Base-by-base conservation (phyloP, 1,140 invertebrate species). In the Argopecten irradians region DNA sequence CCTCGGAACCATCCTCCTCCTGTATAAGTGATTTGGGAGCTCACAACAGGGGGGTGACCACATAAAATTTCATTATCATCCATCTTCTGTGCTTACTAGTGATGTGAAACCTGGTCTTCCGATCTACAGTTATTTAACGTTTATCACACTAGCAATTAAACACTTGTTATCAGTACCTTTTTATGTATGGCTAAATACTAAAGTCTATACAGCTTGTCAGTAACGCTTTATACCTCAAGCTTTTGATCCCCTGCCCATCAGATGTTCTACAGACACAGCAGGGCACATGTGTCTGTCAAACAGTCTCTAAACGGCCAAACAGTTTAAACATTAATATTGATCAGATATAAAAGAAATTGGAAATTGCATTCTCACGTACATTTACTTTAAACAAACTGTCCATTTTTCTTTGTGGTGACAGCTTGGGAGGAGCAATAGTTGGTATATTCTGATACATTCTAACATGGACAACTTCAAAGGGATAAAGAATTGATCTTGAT, bases 161-260 rank as follows among this genome's bases (percentile, higher is more conserved):
- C 14, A 71, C 55, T 71, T 28, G n/a, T 71, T 71, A 71, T 71
- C 55, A 71, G 55, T 71, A 71, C 55, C 55, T 71, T 71, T 71
- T 71, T 71, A 71, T 71, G n/a, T 71, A n/a, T n/a, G 7, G 14
- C 22, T 71, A 71, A 71, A 71, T 16, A 71, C 55, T 28, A 71
- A 71, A n/a, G 1, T 14, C 14, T 11, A 8, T 16, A 46, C 13
- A 3, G 43, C 16, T 11, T 71, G n/a, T 71, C 55, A 71, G 43
- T 1, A 46, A 19, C 13, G 43, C 5, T 13, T 46, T 71, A 7
- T 71, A n/a, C 7, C 22, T 1, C 28, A 71, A n/a, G 55, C 22
- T 71, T 46, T 71, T 71, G 55, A 71, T 71, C 55, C 55, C 1
- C 5, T 0, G 55, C 55, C 55, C n/a, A 28, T 71, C n/a, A n/a